Base-by-base conservation (phyloP, 1,140 invertebrate genomes). In the Nomia melanderi region DNA sequence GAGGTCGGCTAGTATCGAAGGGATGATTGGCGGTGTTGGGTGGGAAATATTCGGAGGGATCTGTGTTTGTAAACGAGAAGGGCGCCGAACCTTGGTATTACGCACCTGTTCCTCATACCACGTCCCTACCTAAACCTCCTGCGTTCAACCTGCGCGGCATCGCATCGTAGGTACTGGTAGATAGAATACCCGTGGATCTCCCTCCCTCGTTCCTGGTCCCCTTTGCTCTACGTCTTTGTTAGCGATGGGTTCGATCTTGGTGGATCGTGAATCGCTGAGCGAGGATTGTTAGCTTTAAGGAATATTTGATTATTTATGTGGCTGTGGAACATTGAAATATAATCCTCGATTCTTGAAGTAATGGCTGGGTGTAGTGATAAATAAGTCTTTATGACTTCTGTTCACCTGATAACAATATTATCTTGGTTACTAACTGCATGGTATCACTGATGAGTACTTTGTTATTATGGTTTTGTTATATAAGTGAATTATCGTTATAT, bases 71-170 rank as follows among this genome's bases (percentile, higher is more conserved):
- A 47, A 77, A 54, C 59, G 29, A 57, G 31, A 23, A 64, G 81
- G 82, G 81, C 82, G 53, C 81, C 39, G 27, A 53, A 64, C 56
- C 71, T 79, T 41, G 36, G 53, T 54, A 67, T 83, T 87, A 85
- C 89, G 87, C 85, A 88, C 90, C 89, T 90, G 90, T 78, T 81
- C 83, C 88, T 87, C 88, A 88, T 90, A 88, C 88, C 88, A 87
- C 84, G 82, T 88, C 84, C 79, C 86, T 87, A 84, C 85, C 79
- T 84, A 83, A 88, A 86, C 89, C 90, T 92, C 88, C 87, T 87
- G 88, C 87, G 88, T 90, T 90, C 88, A 92, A 92, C 91, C 90
- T 92, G 90, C 88, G 81, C 86, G 86, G 82, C 87, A 86, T 81
- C 81, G 84, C 71, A 63, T 84, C 82, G 73, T 87, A 86, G 87